phyloP scores from a whole-genome alignment of 2,797 vertebrate species.

The Eulemur coronatus region DNA sequence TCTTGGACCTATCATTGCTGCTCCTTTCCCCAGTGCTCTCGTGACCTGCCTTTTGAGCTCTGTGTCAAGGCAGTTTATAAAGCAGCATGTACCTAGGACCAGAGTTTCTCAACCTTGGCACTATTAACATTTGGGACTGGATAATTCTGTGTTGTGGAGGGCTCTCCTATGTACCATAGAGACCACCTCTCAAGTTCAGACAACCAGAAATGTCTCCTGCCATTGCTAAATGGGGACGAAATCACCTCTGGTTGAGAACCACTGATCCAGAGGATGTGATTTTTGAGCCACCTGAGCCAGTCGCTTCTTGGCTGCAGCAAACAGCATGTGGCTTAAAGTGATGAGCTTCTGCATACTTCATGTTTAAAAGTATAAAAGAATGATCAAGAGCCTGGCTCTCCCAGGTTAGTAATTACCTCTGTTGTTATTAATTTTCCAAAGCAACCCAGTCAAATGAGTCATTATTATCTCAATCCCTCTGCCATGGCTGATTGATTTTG shows the following conservation, averaged over 20 bases:
- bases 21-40: neutral
- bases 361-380: conserved; percentile 65
- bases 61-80: neutral
- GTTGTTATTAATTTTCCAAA: conserved; percentile 83
- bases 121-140: neutral
- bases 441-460: conserved; percentile 77
- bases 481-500: conserved; percentile 80
- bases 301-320: neutral
- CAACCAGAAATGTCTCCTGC: neutral
- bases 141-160: no score
- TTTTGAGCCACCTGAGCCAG: neutral
- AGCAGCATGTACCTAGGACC: rapidly evolving
- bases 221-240: no score
- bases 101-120: neutral
- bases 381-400: conserved; percentile 75
- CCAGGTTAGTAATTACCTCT: conserved; percentile 81
- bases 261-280: neutral
- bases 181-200: neutral
- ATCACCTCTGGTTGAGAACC: neutral
- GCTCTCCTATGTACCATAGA: neutral
- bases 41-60: neutral
- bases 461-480: conserved; percentile 78
- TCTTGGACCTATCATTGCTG: neutral
- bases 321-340: neutral
- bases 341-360: conserved; percentile 47